Evolutionary conservation across 2,888 invertebrate species (phyloP).

Genomic region (Hydroisotoma schaefferi): DNA sequence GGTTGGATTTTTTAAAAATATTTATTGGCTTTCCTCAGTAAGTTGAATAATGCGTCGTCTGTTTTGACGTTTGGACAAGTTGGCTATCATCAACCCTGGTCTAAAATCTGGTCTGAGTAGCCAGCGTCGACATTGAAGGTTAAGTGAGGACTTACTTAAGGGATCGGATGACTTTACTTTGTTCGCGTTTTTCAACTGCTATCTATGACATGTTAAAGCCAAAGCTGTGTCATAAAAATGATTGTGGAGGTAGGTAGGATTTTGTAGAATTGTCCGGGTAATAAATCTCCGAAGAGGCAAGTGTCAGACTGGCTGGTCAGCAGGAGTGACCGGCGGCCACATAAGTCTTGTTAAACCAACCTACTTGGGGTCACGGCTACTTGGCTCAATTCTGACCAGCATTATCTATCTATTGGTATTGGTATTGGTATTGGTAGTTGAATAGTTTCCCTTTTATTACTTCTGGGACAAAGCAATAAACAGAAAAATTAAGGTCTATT

Average conservation of each 20-base stretch:
- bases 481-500: constrained; percentile 3
- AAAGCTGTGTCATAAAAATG: constrained; percentile 14
- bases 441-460: constrained; percentile 9
- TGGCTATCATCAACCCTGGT: background rate
- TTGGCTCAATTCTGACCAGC: too few relatives aligned
- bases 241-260: background rate
- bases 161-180: too few relatives aligned
- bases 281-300: constrained; percentile 40
- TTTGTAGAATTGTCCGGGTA: constrained; percentile 27
- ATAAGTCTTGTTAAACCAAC: constrained; percentile 5
- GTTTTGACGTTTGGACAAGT: constrained; percentile 2
- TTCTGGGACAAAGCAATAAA: background rate
- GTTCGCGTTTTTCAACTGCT: too few relatives aligned
- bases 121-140: too few relatives aligned
- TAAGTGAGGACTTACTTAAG: too few relatives aligned
- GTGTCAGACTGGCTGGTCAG: constrained; percentile 18
- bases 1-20: too few relatives aligned
- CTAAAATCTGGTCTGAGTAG: too few relatives aligned
- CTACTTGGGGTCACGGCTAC: constrained; percentile 13
- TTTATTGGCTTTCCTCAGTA: too few relatives aligned
- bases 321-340: constrained; percentile 46
- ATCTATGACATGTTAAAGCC: background rate
- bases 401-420: too few relatives aligned
- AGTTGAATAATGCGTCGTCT: constrained; percentile 5
- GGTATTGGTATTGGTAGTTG: too few relatives aligned